Evolutionary conservation across 2,888 invertebrate genomes (phyloP), one percentile per base, ranked within the genome.

Genomic region (Parochlus steinenii): DNA sequence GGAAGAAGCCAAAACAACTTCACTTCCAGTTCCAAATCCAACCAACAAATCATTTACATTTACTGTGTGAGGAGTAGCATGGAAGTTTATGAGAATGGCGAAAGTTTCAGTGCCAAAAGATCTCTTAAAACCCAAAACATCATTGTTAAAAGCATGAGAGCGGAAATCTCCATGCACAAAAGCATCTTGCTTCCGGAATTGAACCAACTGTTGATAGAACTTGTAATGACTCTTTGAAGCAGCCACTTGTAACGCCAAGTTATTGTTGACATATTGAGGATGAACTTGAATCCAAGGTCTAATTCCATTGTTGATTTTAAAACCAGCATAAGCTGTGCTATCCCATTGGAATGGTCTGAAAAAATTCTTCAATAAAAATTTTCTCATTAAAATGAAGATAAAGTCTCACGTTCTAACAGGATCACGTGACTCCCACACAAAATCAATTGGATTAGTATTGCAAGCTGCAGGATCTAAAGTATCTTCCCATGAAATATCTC

Each of bases 361-460:
- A n/a, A n/a, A n/a, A n/a, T n/a, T n/a, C n/a, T n/a, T n/a, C n/a
- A n/a, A n/a, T 51, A 44, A 58, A 65, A 28, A 62, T 46, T 0
- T 52, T 46, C 0, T 52, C 52, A 3, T 63, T 63, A 3, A 54
- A 53, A 12, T 52, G 53, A 38, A 52, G 52, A 3, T 58, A 64
- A n/a, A n/a, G n/a, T n/a, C n/a, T n/a, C n/a, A n/a, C 1, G 83
- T 80, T 22, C 86, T 64, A 43, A 65, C 73, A 1, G 80, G 78
- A 51, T 85, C 83, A 40, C 83, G 64, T 5, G 76, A 72, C 10
- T 20, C 27, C 20, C 16, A 31, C 14, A 23, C 28, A 23, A 16
- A 39, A 23, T 39, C 24, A 3, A 23, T 12, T 12, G 35, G 31
- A 19, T 22, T 18, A 17, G 17, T 41, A 18, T 39, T 41, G 15